Evolutionary conservation across 2,888 invertebrate species (phyloP), one percentile per base, ranked within the genome.

Genomic region (Acanthacorydalis orientalis): DNA sequence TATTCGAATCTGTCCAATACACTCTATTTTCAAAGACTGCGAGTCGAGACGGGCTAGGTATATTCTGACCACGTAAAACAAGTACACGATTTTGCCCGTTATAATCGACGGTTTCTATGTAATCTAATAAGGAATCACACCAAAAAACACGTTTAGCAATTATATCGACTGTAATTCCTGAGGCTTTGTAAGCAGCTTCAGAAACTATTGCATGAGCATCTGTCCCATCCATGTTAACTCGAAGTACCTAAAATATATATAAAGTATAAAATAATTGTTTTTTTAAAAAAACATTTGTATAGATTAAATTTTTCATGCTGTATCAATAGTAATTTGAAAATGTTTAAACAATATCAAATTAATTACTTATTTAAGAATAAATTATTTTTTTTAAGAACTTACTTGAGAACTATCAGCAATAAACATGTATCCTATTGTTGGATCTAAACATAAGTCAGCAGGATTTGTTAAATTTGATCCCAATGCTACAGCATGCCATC

Each of bases 81-180:
- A 87, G 74, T 51, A 83, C 81, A 52, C 93, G 72, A 54, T 83
- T 78, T 50, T 78, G 74, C 1, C 95, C 95, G 46, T 89, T 79
- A 64, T 97, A 98, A 64, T 95, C 90, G 0, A 93, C 88, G 0
- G 92, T 89, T 61, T 96, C 95, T 52, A 98, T 91, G 62, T 95
- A 91, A 67, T 97, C 95, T 47, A 96, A 68, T 11, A 93, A 69
- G 0, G 91, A 87, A 63, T 98, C 97, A 58, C 95, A 93, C 95
- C 96, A 97, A 67, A 88, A 96, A 7, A 98, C 80, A 44, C 96
- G 69, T 57, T 86, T 80, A 0, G 85, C 80, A 23, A 91, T 82
- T n/a, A 87, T 80, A 64, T 97, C 96, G 0, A 92, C 81, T 0
- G 92, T 79, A 9, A 96, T 78, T 4, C 93, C 93, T 1, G 88